Conservation (phyloP, 1,140 invertebrate species). For the Glossosoma conforme region DNA sequence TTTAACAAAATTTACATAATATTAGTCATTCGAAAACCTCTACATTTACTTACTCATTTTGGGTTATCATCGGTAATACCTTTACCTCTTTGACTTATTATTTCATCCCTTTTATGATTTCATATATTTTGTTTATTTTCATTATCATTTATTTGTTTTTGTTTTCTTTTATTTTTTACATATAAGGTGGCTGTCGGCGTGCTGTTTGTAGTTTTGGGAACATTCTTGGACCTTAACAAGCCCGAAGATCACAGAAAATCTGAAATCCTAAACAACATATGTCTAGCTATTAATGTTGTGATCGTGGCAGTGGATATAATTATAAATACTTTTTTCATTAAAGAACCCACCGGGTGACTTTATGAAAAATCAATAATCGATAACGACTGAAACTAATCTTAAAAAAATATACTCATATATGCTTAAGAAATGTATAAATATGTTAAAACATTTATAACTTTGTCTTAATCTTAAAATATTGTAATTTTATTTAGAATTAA, state of each 20-base stretch:
- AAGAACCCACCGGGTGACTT: too few relatives aligned
- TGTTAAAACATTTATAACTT: too few relatives aligned
- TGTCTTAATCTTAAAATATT: too few relatives aligned
- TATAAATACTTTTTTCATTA: constrained; percentile 55
- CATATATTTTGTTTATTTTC: constrained; percentile 29
- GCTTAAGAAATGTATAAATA: too few relatives aligned
- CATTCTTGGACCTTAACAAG: constrained; percentile 59
- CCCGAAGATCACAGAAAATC: constrained; percentile 54
- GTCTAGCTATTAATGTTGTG: constrained; percentile 54
- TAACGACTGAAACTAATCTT: too few relatives aligned
- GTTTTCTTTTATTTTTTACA: constrained; percentile 32
- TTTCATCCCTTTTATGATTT: constrained; percentile 22
- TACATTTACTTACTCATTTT: too few relatives aligned
- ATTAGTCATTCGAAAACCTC: too few relatives aligned
- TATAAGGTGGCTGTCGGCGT: constrained; percentile 57
- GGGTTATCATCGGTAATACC: too few relatives aligned
- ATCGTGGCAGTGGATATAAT: constrained; percentile 57
- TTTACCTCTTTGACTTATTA: constrained; percentile 11
- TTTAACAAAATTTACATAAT: too few relatives aligned
- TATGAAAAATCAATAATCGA: too few relatives aligned
- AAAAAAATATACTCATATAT: too few relatives aligned
- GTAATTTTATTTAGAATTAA: too few relatives aligned
- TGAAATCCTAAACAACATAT: constrained; percentile 58
- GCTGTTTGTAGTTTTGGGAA: constrained; percentile 56
- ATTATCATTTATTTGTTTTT: constrained; percentile 30